These are phyloP conservation scores for Blastomussa wellsi DNA, from an alignment of 92 coral and sea anemone genomes.

Conservation along the genomic window DNA sequence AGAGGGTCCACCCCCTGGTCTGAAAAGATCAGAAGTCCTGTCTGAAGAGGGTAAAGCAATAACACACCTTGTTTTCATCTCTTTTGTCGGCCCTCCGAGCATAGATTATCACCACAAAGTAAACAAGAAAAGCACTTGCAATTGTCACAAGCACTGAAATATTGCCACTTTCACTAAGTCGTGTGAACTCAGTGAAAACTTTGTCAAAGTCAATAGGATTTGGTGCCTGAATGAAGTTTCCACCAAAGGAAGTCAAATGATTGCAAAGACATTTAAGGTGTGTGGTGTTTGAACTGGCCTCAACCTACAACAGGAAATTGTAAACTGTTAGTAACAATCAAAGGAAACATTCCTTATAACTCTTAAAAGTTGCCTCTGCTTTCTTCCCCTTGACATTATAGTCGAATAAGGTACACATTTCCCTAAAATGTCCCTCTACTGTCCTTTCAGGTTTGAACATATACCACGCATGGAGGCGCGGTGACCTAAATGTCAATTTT, in stretches of 20 bases:
- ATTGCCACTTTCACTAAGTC: constrained; percentile 41
- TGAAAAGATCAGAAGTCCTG: too few species aligned
- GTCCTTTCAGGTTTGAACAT: too few species aligned
- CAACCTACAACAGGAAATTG: constrained; percentile 9
- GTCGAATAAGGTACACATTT: too few species aligned
- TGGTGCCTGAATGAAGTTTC: constrained; percentile 44
- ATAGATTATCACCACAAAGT: constrained; percentile 32
- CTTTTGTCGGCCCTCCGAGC: constrained; percentile 39
- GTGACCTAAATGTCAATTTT: too few species aligned
- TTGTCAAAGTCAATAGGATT: constrained; percentile 52
- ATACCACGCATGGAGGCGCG: too few species aligned
- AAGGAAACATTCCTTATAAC: too few species aligned
- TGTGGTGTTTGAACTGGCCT: constrained; percentile 12
- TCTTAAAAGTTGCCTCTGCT: too few species aligned
- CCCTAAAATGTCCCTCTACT: too few species aligned
- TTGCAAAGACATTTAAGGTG: constrained; percentile 34
- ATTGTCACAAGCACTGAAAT: constrained; percentile 48
- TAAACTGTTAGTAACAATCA: background rate
- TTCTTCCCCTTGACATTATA: too few species aligned
- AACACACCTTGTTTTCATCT: constrained; percentile 45
- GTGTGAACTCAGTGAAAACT: constrained; percentile 30
- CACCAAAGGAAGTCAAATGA: constrained; percentile 47
- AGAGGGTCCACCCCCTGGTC: too few species aligned
- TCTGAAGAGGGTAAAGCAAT: too few species aligned
- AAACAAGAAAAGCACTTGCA: constrained; percentile 15